These are phyloP conservation scores for Athalia rosae DNA, from an alignment of 2,888 invertebrate species.

Conservation along the genomic window DNA sequence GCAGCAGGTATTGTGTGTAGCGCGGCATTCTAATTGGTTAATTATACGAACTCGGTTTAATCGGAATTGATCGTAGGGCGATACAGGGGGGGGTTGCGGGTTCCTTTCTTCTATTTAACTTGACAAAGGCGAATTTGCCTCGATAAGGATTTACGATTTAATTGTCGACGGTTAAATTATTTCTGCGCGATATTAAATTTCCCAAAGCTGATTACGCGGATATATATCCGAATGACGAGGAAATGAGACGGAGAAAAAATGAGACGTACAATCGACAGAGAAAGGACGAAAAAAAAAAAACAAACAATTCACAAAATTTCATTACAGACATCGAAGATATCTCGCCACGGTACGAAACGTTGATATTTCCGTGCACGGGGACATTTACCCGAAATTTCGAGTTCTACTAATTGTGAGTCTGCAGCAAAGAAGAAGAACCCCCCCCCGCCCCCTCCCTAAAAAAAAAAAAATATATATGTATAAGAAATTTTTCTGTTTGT, in stretches of 20 bases:
- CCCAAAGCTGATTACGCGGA: background rate
- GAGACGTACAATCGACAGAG: background rate
- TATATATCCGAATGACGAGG: slow-evolving; percentile 10
- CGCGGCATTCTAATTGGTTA: slow-evolving; percentile 31
- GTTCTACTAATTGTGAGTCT: background rate
- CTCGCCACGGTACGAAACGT: background rate
- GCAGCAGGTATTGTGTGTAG: background rate
- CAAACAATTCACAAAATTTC: slow-evolving; percentile 3
- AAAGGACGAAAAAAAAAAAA: background rate
- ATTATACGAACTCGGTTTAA: slow-evolving; percentile 28
- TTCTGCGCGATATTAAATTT: too few species aligned
- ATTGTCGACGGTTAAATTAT: background rate
- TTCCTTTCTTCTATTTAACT: slow-evolving; percentile 18
- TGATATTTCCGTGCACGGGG: background rate
- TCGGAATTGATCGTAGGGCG: slow-evolving; percentile 8
- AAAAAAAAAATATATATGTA: too few species aligned
- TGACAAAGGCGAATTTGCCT: background rate
- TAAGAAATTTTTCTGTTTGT: too few species aligned
- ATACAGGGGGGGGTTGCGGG: too few species aligned
- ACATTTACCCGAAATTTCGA: background rate
- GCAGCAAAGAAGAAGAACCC: too few species aligned
- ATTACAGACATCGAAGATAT: slow-evolving; percentile 11
- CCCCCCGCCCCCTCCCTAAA: too few species aligned
- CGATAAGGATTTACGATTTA: background rate
- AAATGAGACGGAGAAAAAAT: background rate